Evolutionary conservation across 2,797 vertebrate genomes (phyloP), one percentile per base, ranked within the genome.

Genomic region (Lepidocolaptes lacrymiger): DNA sequence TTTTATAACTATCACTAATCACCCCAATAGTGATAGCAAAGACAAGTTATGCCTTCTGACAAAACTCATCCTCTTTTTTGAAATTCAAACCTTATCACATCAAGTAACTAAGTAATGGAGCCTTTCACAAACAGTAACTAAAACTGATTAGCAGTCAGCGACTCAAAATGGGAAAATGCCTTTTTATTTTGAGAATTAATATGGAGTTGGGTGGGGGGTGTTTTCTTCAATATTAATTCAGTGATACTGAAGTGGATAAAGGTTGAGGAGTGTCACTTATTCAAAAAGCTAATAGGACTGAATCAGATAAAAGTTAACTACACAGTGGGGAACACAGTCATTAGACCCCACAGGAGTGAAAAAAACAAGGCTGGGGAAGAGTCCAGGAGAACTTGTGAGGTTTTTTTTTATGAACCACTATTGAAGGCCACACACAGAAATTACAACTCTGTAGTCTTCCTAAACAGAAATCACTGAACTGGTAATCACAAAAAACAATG

Each of bases 141-240:
- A 63, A 74, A 66, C 16, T 44, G 23, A n/a, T 37, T 9, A 36
- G 46, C 44, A 93, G 12, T 58, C 0, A 12, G 23, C 5, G 7
- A 81, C 19, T 74, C 6, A 56, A 77, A 94, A 67, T 11, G 12
- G 23, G 55, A 80, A 88, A 80, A 62, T 2, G 3, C 0, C 12
- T 39, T 48, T 73, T 64, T 89, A 36, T 55, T 93, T 81, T 36
- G 10, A 75, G 17, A 91, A 76, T 36, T 63, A 56, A n/a, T 6
- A 14, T 19, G 39, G 22, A 8, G 22, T 37, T 51, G 49, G 26
- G 24, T 51, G 49, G 5, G 7, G 2, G 0, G 23, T 2, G 14
- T 15, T 19, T 24, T 52, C 27, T 24, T 27, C 19, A 66, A 1
- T 62, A 88, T 79, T 26, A 78, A 61, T 73, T 75, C n/a, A 7